Base-by-base conservation (phyloP, 2,797 vertebrate genomes). In the Setipinna tenuifilis region DNA sequence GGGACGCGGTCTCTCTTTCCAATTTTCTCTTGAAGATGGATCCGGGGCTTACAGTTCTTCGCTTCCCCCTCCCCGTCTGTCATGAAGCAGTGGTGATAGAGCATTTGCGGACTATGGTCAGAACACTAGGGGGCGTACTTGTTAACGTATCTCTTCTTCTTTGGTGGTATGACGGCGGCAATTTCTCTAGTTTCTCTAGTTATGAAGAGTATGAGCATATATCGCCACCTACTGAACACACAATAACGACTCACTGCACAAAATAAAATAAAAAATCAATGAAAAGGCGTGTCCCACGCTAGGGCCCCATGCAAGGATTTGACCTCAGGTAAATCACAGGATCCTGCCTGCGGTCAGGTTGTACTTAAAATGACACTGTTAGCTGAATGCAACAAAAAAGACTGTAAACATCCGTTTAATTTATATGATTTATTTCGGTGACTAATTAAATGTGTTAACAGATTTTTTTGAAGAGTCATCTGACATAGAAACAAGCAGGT, bases 1-100 rank as follows among this genome's bases (percentile, higher is more conserved):
- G 90, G 80, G 87, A 92, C 91, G 91, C 90, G 88, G 91, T 91
- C 91, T 93, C 87, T 92, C 91, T 94, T 92, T 93, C 89, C 85
- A 93, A 91, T 94, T 94, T 94, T 93, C 93, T 87, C 88, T 90
- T 92, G 88, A 96, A 96, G 94, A 96, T 96, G 95, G 94, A 96
- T 94, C 94, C 95, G 89, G 88, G 93, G 94, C 93, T 95, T 94
- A 92, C 94, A 94, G 93, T 94, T 94, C 93, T 91, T 84, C 92
- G 95, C 93, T 94, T 95, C 94, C 95, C 90, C 94, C 95, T 95
- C 94, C 94, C 95, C 90, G 93, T 93, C 92, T 93, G 94, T 93
- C 93, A 94, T 90, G 85, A 81, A 81, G 85, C 41, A 87, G 84
- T 87, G 83, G 44, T 80, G 85, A 81, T 71, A 57, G 90, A 81